Base-by-base conservation (phyloP, 2,888 invertebrate species). In the Pristionchus exspectatus region DNA sequence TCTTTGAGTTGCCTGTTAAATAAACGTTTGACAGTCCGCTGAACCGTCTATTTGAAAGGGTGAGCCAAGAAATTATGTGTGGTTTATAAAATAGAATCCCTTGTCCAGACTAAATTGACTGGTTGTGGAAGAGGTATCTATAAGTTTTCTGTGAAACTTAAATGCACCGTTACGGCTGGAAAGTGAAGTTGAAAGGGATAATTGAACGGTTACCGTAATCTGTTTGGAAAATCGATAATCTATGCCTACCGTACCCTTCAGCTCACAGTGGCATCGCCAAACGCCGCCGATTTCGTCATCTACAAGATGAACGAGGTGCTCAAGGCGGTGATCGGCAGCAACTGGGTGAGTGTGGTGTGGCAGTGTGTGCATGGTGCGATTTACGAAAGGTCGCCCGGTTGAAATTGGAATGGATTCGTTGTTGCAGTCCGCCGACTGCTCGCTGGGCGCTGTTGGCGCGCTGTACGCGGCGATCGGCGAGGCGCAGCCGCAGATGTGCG, bases 401-500 rank as follows among this genome's bases (percentile, higher is more conserved):
- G 24, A 7, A 63, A 63, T 4, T 63, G 16, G 24, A 24, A 63
- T 24, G 56, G 7, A 18, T 56, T 54, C 54, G 7, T 54, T 14
- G 7, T 56, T 63, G 59, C 74, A 74, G 74, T 12, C 12, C 33
- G 38, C 38, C 2, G 0, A 5, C 21, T 2, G 7, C 21, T 16
- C 16, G 33, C 33, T 38, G 16, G 74, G 14, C 33, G 33, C 16
- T 7, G 33, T 38, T 27, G 74, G 74, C 5, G n/a, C 18, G 38
- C 74, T 74, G 74, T 74, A 74, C 38, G 74, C 74, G 38, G 74
- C 74, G 33, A 74, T 74, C 38, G 74, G 74, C 33, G 38, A 74
- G 38, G 74, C 74, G 74, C 74, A 74, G 38, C 33, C 74, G 38
- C 74, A 38, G 18, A 74, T 74, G 74, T 33, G 33, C 33, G 38